Base-by-base conservation (phyloP, 2,113 vertebrate genomes). In the Entomyzon cyanotis region DNA sequence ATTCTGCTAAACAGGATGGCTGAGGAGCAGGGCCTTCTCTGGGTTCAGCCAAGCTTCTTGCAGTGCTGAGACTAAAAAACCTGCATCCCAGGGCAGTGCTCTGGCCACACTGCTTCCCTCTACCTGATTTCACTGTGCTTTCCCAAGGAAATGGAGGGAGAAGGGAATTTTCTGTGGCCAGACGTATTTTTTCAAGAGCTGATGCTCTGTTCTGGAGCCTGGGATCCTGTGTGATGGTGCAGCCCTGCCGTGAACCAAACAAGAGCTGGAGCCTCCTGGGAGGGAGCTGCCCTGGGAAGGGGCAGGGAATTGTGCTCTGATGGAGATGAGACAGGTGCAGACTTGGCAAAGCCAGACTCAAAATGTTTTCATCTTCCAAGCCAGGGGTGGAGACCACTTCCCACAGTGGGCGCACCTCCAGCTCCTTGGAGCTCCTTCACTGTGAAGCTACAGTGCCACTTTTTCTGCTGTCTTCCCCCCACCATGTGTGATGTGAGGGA, bases 331-430 rank as follows among this genome's bases (percentile, higher is more conserved):
- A 35, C 55, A 65, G 55, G 4, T 11, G 8, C 31, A 58, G 42
- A 17, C 49, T 42, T 56, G 59, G 59, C 41, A 90, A 52, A 70
- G 31, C 62, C 56, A 79, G 47, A 39, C 25, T 17, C 15, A 2
- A 27, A 13, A 30, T 55, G 35, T 30, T 56, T 80, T 56, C 58
- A 37, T 78, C 46, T 70, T 62, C 37, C 52, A 35, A 56, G 87
- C 20, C 79, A 69, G 10, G 11, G 28, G 7, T 3, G 8, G 27
- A 17, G 30, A 69, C 55, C 47, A 77, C 18, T 71, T 42, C 28
- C 31, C 22, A 33, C 31, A 68, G 68, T 1, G 0, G 27, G 2
- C 5, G 15, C 0, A 0, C 53, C 42, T 35, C 4, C 37, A 62
- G 62, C 56, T 30, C 23, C 5, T 23, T 23, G 44, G 44, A 20